Percentiles rank a stretch among this genome's conserved stretches.
phyloP scores from a whole-genome alignment of 2,113 vertebrate species.

The Poeciliopsis prolifica region DNA sequence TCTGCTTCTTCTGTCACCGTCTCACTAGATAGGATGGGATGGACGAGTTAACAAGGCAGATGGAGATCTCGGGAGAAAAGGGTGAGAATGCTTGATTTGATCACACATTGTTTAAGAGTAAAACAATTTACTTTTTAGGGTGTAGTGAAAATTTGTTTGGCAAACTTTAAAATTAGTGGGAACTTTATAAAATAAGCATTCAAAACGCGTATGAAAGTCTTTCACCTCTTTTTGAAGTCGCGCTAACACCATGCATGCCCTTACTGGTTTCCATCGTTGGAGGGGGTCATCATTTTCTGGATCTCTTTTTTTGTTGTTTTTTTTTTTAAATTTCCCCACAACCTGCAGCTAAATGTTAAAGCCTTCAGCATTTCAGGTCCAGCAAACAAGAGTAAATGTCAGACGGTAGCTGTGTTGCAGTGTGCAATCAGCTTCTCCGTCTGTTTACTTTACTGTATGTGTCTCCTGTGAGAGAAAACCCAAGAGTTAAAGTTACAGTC shows the following conservation, averaged over 20 bases:
- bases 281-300: constrained; percentile 39
- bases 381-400: constrained; percentile 44
- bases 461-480: constrained; percentile 16
- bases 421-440: constrained; percentile 29
- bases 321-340: constrained; percentile 13
- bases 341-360: constrained; percentile 23
- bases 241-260: constrained; percentile 54
- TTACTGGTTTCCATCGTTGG: constrained; percentile 31
- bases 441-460: constrained; percentile 10
- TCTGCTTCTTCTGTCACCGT: constrained; percentile 38
- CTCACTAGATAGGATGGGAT: constrained; percentile 78
- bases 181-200: not conserved
- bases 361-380: constrained; percentile 17
- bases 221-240: constrained; percentile 27
- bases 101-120: not conserved
- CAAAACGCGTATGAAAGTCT: not conserved
- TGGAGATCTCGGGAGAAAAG: constrained; percentile 73
- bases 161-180: too few relatives aligned
- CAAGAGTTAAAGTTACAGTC: not conserved
- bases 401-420: constrained; percentile 18
- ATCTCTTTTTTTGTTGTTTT: too few relatives aligned
- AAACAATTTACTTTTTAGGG: not conserved
- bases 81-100: constrained; percentile 66
- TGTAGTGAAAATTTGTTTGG: not conserved
- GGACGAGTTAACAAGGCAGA: constrained; percentile 77